phyloP scores from a whole-genome alignment of 2,113 vertebrate genomes.

The Equus przewalskii region DNA sequence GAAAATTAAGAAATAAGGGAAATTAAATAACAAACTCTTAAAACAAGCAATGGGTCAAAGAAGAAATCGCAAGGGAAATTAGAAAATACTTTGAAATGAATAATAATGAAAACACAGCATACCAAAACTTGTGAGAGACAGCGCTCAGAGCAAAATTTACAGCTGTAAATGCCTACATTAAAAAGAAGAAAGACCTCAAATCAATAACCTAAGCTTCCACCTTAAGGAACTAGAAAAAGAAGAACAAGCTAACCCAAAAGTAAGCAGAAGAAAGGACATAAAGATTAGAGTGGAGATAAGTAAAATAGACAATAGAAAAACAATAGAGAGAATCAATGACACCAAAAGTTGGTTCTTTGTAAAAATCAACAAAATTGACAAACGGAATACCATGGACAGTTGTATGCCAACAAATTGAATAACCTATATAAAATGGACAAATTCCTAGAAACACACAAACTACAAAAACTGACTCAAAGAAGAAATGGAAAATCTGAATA shows the following conservation, averaged over 20 bases:
- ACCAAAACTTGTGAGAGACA: neutral
- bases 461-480: neutral
- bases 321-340: neutral
- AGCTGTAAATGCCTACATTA: neutral
- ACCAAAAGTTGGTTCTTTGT: neutral
- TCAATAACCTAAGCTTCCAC: neutral
- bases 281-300: neutral
- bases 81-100: neutral
- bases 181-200: neutral
- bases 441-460: slow-evolving; percentile 12
- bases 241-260: neutral
- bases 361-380: neutral
- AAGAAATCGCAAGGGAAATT: neutral
- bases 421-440: neutral
- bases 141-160: neutral
- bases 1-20: neutral
- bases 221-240: neutral
- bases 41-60: neutral
- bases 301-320: neutral
- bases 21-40: neutral
- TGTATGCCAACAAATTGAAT: neutral
- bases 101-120: neutral
- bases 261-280: neutral
- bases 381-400: neutral
- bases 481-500: neutral